A percentile compares a stretch with the other conserved stretches of the same genome.
phyloP scores from a whole-genome alignment of 2,797 vertebrate genomes.

The Chlorospingus flavigularis region DNA sequence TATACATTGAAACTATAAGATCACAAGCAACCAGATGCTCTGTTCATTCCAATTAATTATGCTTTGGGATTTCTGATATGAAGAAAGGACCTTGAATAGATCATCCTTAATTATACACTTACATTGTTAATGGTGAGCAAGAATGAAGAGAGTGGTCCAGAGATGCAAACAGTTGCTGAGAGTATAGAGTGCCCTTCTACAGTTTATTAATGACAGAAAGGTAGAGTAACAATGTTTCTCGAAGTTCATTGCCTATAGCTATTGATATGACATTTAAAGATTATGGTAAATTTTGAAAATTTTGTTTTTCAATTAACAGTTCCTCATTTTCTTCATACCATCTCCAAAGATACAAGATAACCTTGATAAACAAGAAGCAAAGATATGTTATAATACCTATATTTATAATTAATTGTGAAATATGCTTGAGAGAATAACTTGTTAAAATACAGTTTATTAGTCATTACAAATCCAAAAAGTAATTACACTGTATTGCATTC shows the following conservation, averaged over 20 bases:
- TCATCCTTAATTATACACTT: constrained; percentile 8
- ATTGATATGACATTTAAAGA: background rate
- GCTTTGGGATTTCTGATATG: constrained; percentile 29
- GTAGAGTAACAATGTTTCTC: background rate
- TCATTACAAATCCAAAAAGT: background rate
- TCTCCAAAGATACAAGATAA: background rate
- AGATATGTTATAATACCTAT: background rate
- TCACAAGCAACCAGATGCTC: constrained; percentile 24
- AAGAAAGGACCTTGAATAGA: constrained; percentile 21
- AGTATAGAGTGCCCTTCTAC: background rate
- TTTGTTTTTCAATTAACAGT: background rate
- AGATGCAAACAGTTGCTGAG: background rate
- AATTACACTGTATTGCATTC: background rate
- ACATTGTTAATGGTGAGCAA: background rate
- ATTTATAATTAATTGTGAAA: background rate
- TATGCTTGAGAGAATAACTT: background rate
- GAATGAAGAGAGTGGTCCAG: background rate
- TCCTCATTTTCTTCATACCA: background rate
- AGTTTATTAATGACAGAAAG: background rate
- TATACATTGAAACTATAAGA: background rate
- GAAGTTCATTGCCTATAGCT: background rate
- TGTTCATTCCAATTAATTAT: constrained; percentile 33
- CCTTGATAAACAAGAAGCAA: background rate
- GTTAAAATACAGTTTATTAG: background rate
- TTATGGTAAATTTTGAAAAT: background rate